phyloP scores from a whole-genome alignment of 2,113 vertebrate species.

The Archocentrus centrarchus region DNA sequence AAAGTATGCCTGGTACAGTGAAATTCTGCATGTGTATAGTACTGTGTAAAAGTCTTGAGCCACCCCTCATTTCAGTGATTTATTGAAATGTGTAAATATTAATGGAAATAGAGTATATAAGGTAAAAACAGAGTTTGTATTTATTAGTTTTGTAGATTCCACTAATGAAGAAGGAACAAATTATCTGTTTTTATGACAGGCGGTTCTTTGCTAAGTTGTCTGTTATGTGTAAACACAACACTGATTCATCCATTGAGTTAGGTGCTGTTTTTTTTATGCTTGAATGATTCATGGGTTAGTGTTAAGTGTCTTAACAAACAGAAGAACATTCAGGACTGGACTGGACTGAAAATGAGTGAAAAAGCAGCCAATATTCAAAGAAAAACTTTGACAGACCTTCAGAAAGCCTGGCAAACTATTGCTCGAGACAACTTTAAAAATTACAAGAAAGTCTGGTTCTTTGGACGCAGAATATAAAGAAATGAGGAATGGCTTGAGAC shows the following conservation, averaged over 20 bases:
- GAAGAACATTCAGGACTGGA: neutral
- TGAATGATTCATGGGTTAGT: neutral
- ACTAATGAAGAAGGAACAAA: neutral
- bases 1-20: neutral
- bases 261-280: neutral
- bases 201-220: neutral
- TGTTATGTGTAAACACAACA: neutral
- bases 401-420: neutral
- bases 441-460: neutral
- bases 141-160: neutral
- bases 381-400: neutral
- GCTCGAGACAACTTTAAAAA: neutral
- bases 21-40: neutral
- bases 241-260: neutral
- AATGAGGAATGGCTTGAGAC: neutral
- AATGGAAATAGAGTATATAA: too few relatives aligned
- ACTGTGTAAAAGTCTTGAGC: too few relatives aligned
- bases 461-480: neutral
- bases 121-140: too few relatives aligned
- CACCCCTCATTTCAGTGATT: too few relatives aligned
- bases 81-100: too few relatives aligned
- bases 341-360: neutral
- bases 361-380: neutral
- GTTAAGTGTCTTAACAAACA: neutral
- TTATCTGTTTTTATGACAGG: neutral